Conservation (phyloP, 2,797 vertebrate species). For the Mus spretus region DNA sequence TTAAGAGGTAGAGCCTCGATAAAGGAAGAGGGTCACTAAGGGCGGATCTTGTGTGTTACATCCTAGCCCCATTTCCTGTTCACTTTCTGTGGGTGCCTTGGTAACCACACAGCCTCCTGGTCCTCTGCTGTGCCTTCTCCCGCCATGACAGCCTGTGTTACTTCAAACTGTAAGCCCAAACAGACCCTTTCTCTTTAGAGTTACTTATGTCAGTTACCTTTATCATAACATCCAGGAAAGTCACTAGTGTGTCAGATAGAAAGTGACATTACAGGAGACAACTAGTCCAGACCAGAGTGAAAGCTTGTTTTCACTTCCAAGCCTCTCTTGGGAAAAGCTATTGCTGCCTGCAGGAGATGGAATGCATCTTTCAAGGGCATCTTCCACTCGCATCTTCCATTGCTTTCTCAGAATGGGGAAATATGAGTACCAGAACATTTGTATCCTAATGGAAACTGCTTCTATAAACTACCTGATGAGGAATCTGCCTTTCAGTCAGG, state of each 20-base stretch:
- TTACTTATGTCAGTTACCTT: not conserved
- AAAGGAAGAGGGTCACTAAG: not conserved
- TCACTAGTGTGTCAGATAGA: not conserved
- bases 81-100: not conserved
- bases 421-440: not conserved
- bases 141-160: not conserved
- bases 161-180: not conserved
- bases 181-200: not conserved
- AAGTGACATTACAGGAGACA: not conserved
- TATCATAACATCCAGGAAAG: not conserved
- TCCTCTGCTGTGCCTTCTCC: not conserved
- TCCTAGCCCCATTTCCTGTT: not conserved
- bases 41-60: not conserved
- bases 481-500: slow-evolving; percentile 9
- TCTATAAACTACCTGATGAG: not conserved
- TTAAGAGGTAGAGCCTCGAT: not conserved
- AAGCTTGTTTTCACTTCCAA: not conserved
- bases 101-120: not conserved
- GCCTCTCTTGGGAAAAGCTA: not conserved
- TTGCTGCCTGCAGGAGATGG: not conserved
- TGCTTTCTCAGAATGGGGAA: not conserved
- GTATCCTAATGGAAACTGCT: not conserved
- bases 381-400: not conserved
- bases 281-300: not conserved
- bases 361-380: not conserved